A percentile compares a stretch with the other conserved stretches of the same genome.
These are phyloP conservation scores for Platypus cylindrus DNA, from an alignment of 2,888 invertebrate genomes.

Conservation along the genomic window DNA sequence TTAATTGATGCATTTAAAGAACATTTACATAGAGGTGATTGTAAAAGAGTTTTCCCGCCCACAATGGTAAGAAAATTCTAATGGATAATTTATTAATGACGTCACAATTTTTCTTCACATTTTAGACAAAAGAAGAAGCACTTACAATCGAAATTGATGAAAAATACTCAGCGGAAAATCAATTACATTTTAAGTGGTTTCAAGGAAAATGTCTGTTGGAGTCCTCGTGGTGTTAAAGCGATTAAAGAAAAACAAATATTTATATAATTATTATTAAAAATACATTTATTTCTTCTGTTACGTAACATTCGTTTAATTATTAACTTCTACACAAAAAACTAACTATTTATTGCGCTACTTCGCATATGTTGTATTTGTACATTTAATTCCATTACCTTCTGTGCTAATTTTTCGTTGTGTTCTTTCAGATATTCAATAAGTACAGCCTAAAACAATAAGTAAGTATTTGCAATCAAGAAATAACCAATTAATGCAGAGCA, in stretches of 20 bases:
- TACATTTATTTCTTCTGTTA: no score
- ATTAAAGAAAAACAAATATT: slow-evolving; percentile 1
- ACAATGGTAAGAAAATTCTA: slow-evolving; percentile 39
- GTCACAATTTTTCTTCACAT: slow-evolving; percentile 3
- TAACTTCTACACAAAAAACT: no score
- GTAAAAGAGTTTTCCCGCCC: slow-evolving; percentile 70
- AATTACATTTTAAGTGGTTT: slow-evolving; percentile 72
- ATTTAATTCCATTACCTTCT: slow-evolving; percentile 49
- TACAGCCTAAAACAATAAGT: slow-evolving; percentile 39
- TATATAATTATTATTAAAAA: no score
- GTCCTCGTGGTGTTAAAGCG: slow-evolving; percentile 58
- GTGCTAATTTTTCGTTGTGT: slow-evolving; percentile 51
- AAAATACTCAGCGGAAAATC: slow-evolving; percentile 53
- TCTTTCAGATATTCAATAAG: slow-evolving; percentile 54
- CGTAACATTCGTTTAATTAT: no score
- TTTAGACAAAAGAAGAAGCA: slow-evolving; percentile 17
- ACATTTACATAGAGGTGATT: slow-evolving; percentile 67
- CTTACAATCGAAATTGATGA: slow-evolving; percentile 35
- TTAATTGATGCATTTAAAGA: slow-evolving; percentile 64
- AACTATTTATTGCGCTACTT: not conserved
- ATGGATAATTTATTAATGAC: no score
- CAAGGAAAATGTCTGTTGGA: slow-evolving; percentile 78
- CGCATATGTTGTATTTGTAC: slow-evolving; percentile 32
- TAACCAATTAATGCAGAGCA: not conserved
- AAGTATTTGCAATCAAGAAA: not conserved